Evolutionary conservation across 2,888 invertebrate genomes (phyloP).

Genomic region (Nymphalis c-album): DNA sequence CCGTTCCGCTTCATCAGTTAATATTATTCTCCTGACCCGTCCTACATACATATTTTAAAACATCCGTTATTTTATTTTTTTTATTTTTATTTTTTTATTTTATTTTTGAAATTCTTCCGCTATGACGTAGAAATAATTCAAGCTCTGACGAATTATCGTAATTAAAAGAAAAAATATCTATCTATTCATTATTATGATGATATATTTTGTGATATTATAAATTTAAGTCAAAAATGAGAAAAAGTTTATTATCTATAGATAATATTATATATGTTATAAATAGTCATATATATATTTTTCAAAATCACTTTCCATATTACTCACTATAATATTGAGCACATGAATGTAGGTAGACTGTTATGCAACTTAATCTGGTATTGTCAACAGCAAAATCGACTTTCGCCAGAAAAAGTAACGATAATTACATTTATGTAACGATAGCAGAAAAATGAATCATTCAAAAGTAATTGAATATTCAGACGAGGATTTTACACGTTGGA

Average conservation of each 20-base stretch:
- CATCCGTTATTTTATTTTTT: slow-evolving; percentile 51
- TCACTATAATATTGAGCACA: too few species aligned
- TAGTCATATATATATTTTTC: too few species aligned
- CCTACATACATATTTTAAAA: slow-evolving; percentile 63
- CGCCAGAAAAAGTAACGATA: neutral
- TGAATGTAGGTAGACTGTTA: too few species aligned
- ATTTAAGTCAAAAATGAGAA: neutral
- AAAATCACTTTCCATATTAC: too few species aligned
- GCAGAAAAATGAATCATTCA: slow-evolving; percentile 20
- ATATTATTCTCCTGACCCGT: slow-evolving; percentile 51
- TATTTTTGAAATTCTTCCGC: slow-evolving; percentile 49
- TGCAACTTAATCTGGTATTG: too few species aligned
- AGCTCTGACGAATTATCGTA: slow-evolving; percentile 1
- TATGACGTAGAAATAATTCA: slow-evolving; percentile 39
- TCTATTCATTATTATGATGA: neutral
- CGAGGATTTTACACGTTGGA: slow-evolving; percentile 19
- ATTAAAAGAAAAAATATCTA: neutral
- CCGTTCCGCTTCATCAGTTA: slow-evolving; percentile 44
- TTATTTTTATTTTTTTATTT: too few species aligned
- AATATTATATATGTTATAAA: too few species aligned
- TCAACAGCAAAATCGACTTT: neutral
- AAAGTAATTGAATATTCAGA: slow-evolving; percentile 31
- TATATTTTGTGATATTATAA: neutral
- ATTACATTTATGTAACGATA: slow-evolving; percentile 7
- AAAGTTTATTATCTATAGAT: too few species aligned